Evolutionary conservation across 2,888 invertebrate genomes (phyloP), one percentile per base, ranked within the genome.

Genomic region (Periphyllus acericola): DNA sequence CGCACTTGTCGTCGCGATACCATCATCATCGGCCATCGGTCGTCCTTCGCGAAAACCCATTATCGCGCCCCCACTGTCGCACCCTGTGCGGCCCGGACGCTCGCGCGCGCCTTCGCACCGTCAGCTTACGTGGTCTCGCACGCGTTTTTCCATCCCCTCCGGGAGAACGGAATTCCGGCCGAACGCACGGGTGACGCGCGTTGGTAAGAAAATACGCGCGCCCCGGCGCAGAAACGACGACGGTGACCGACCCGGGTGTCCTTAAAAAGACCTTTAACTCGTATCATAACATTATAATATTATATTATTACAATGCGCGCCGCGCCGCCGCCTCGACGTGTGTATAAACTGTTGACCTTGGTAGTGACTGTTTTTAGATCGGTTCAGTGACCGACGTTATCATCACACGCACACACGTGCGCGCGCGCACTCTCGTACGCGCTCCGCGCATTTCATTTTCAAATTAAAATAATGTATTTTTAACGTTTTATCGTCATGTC

Each of bases 351-450:
- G 75, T 80, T 66, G 87, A 87, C 87, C 87, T 87, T 87, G 87
- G 80, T n/a, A 60, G 32, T 72, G 32, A 40, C 60, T 75, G 72
- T 87, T 87, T 87, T 81, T 81, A 87, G 72, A 87, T 81, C 87
- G 87, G 87, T 87, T 87, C 87, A 87, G 66, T 87, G 87, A 87
- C 86, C 86, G 78, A 86, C 36, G 86, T 79, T 68, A 68, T 78
- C 79, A 84, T 68, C 76, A 60, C 46, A 66, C 29, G 9, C 36
- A 40, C 36, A 52, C 29, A 75, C 66, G 29, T 60, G 29, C 46
- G 4, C 32, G 5, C 55, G n/a, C 55, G 19, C 17, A 9, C 36
- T 29, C 25, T 36, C 36, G 34, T 14, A 66, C 40, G n/a, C 75
- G 29, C 68, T 1, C 29, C 52, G 21, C 52, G 14, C 11, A 19